Percentiles rank a stretch among this genome's conserved stretches.
Evolutionary conservation across 2,888 invertebrate species (phyloP).

Genomic region (Leucoptera coffeella): DNA sequence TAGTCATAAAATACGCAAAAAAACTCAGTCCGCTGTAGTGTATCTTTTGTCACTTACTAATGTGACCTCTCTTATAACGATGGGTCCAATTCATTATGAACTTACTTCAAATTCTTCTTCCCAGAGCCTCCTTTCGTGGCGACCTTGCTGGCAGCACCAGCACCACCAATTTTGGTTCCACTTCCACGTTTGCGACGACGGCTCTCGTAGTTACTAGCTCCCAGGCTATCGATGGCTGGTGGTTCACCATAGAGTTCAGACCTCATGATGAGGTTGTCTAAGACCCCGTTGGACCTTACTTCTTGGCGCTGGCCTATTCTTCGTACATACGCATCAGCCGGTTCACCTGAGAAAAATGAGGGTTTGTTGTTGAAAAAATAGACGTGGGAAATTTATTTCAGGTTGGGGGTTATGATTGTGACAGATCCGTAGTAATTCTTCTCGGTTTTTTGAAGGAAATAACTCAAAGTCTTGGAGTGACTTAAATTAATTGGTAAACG

Average conservation of each 20-base stretch:
- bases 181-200: conserved; percentile 39
- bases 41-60: neutral
- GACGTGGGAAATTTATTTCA: conserved; percentile 8
- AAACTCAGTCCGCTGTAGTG: no score
- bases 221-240: conserved; percentile 37
- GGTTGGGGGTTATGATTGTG: no score
- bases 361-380: no score
- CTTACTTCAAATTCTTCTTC: conserved; percentile 43
- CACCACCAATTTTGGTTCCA: conserved; percentile 39
- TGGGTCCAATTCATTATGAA: conserved; percentile 1
- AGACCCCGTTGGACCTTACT: conserved; percentile 32
- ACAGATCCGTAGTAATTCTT: no score
- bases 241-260: conserved; percentile 58
- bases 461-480: no score
- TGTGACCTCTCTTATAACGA: neutral
- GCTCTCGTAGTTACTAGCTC: conserved; percentile 22
- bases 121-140: conserved; percentile 39
- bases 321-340: conserved; percentile 36
- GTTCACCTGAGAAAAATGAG: conserved; percentile 31
- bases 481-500: no score
- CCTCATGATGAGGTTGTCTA: conserved; percentile 58
- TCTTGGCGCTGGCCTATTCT: conserved; percentile 31
- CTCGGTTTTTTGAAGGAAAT: no score
- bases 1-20: no score
- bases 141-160: conserved; percentile 42